phyloP scores from a whole-genome alignment of 2,888 invertebrate genomes.

The Biston stratarius region DNA sequence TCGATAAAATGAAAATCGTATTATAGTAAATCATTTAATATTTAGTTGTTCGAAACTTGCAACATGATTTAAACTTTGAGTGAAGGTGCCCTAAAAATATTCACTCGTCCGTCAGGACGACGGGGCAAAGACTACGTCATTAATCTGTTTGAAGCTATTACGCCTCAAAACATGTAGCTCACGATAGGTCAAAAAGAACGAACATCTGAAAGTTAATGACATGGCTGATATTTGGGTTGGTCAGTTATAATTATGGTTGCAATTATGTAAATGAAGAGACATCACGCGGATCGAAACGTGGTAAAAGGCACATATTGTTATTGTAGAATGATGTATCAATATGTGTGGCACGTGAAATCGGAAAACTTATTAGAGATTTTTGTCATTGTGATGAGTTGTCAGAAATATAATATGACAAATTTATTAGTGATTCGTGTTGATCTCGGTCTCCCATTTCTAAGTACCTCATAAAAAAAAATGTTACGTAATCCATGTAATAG shows the following conservation, averaged over 20 bases:
- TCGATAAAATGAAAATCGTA: not conserved
- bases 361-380: not conserved
- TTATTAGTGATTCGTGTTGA: conserved; percentile 26
- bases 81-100: conserved; percentile 25
- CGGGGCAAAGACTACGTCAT: conserved; percentile 26
- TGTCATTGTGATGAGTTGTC: not conserved
- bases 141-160: conserved; percentile 21
- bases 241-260: conserved; percentile 32
- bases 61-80: conserved; percentile 12
- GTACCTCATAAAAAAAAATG: conserved; percentile 56
- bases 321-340: not conserved
- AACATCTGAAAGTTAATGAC: conserved; percentile 36
- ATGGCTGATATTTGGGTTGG: conserved; percentile 28
- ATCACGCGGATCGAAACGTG: conserved; percentile 14
- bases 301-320: conserved; percentile 6
- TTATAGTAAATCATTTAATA: not conserved
- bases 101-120: conserved; percentile 17
- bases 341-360: too few relatives aligned
- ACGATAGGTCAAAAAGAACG: conserved; percentile 40
- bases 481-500: conserved; percentile 72
- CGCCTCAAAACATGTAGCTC: conserved; percentile 24
- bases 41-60: not conserved
- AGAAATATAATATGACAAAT: conserved; percentile 17
- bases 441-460: conserved; percentile 22
- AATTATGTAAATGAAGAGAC: conserved; percentile 27